Base-by-base conservation (phyloP, 2,888 invertebrate genomes). In the Hypena proboscidalis region DNA sequence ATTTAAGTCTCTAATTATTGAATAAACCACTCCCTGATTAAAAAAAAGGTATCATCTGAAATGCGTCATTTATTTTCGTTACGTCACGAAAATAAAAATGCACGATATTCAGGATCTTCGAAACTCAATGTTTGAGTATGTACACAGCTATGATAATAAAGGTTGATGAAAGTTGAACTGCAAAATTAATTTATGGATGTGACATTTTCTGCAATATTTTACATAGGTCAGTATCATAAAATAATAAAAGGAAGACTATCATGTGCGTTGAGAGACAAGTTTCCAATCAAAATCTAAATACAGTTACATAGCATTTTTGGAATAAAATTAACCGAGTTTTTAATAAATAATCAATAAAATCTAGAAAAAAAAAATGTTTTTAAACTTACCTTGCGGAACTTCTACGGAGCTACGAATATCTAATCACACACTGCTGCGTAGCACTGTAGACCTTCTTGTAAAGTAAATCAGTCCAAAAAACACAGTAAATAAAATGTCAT, bases 391-490 rank as follows among this genome's bases (percentile, higher is more conserved):
- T 83, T 67, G 67, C 72, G 70, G 66, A 59, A 75, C 75, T 71
- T 68, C 64, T 67, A 63, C 53, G 57, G 52, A 55, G 69, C 72
- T 70, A 59, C 65, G 61, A 67, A 60, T 69, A 66, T 71, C 65
- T 66, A 63, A 70, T 67, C 76, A 83, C 80, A 70, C 85, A 85
- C 85, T 78, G 70, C 70, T 70, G 58, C 56, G 55, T 49, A 55
- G 48, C 83, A 83, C 80, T 74, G 51, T 61, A 62, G 46, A 38
- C 38, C 56, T 56, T 55, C 35, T 30, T 32, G 32, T 19, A 41
- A 14, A 21, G 25, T 46, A 17, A 42, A 50, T 67, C 45, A 63
- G 55, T 60, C 46, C 51, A 50, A 40, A 46, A 50, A 33, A 49
- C 48, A 64, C 67, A 56, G 42, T 47, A 30, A 21, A 55, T 51